Base-by-base conservation (phyloP, 2,888 invertebrate genomes). In the Hylaea fasciaria region DNA sequence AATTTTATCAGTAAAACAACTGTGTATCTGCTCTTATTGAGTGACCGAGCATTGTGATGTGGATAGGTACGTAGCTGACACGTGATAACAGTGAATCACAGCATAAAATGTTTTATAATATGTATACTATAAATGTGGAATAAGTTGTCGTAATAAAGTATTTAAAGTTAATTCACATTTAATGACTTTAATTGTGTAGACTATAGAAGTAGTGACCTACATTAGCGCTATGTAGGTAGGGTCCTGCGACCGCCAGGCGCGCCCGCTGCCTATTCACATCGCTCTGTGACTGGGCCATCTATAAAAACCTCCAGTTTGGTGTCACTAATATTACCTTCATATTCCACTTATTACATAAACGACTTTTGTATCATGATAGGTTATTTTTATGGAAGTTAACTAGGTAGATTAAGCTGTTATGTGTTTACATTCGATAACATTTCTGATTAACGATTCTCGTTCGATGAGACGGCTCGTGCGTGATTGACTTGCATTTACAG, bases 131-230 rank as follows among this genome's bases (percentile, higher is more conserved):
- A 84, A 85, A 84, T 90, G 88, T 91, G 91, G 89, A 87, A 88
- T 91, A 91, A 91, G 91, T 91, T 92, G 88, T 91, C 91, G 85
- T 90, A 92, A 92, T 92, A 92, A 92, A 92, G 91, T 91, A 91
- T 92, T 91, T 91, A 90, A 91, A 91, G 89, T 89, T 90, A 88
- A 87, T 89, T 89, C 82, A 86, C 83, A 85, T 80, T 78, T 78
- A 78, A 82, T 84, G 88, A 86, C 83, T 92, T 92, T 90, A 84
- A 88, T 89, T 69, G 64, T 82, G 85, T 81, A 81, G 76, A 70
- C 76, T 3, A 74, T 80, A 77, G 79, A 81, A 74, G 76, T 82
- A 82, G 80, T 77, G 74, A 77, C 82, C 81, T 80, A 73, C 72
- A 71, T 65, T 69, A 70, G 66, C 64, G 47, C 37, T 68, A 53